These are phyloP conservation scores for Ormyrus nitidulus DNA, from an alignment of 2,888 invertebrate genomes.

Conservation along the genomic window DNA sequence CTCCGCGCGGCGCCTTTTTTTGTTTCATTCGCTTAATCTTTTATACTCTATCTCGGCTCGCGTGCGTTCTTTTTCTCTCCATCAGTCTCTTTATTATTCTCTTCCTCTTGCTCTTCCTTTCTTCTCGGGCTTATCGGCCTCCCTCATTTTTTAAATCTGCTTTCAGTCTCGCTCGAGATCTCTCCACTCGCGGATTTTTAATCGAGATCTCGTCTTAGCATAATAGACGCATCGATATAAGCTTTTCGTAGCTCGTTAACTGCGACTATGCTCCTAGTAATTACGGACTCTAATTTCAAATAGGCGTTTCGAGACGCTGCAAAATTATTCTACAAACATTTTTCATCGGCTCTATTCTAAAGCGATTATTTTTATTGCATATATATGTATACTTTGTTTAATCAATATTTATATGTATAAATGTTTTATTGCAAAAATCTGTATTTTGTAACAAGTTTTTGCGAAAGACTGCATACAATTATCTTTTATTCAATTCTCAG, in stretches of 20 bases:
- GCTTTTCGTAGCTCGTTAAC: slow-evolving; percentile 54
- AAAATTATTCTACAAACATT: too few relatives aligned
- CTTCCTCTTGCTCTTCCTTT: slow-evolving; percentile 33
- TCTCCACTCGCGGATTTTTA: slow-evolving; percentile 58
- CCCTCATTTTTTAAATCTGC: slow-evolving; percentile 47
- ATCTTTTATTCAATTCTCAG: too few relatives aligned
- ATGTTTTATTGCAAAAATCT: too few relatives aligned
- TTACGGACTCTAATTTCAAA: slow-evolving; percentile 13
- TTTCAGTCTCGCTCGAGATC: slow-evolving; percentile 5
- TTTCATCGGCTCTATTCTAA: too few relatives aligned
- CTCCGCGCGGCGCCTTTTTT: neutral
- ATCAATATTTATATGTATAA: too few relatives aligned
- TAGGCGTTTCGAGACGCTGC: neutral
- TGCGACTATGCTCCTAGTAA: slow-evolving; percentile 47
- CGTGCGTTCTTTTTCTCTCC: slow-evolving; percentile 13
- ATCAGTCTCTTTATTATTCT: slow-evolving; percentile 46
- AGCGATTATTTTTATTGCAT: too few relatives aligned
- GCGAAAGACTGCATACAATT: too few relatives aligned
- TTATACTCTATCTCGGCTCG: slow-evolving; percentile 29
- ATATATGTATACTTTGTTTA: too few relatives aligned
- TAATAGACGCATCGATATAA: slow-evolving; percentile 58
- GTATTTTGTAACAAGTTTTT: too few relatives aligned
- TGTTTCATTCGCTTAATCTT: slow-evolving; percentile 20
- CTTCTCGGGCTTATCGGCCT: slow-evolving; percentile 37
- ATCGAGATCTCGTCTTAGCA: slow-evolving; percentile 58